Conservation (phyloP, 2,113 vertebrate genomes). For the Pseudopodoces humilis region DNA sequence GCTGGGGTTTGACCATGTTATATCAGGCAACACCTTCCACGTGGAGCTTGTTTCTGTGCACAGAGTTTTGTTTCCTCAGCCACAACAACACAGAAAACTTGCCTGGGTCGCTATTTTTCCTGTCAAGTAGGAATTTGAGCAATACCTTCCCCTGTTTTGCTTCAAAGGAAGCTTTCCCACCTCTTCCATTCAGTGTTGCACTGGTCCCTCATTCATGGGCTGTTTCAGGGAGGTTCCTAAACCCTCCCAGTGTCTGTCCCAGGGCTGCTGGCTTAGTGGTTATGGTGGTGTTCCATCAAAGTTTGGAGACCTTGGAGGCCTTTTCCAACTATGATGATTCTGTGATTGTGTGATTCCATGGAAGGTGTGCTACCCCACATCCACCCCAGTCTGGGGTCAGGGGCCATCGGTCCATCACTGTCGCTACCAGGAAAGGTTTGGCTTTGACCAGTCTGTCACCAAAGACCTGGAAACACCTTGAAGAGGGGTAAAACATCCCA, state of each 20-base stretch:
- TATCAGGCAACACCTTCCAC: not conserved
- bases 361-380: not conserved
- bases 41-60: not conserved
- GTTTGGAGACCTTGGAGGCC: not conserved
- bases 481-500: not conserved
- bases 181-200: not conserved
- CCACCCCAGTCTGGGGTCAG: not conserved
- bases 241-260: not conserved
- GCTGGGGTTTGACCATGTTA: not conserved
- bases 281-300: not conserved
- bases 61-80: not conserved
- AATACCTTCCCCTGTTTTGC: not conserved
- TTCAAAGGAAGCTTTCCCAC: not conserved
- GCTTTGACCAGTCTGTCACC: not conserved
- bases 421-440: rapidly evolving
- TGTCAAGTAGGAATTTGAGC: not conserved
- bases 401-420: rapidly evolving
- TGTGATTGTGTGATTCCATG: not conserved
- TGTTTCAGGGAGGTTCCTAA: not conserved
- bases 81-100: not conserved
- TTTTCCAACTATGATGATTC: not conserved
- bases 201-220: not conserved
- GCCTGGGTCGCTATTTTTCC: not conserved
- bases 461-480: not conserved
- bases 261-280: not conserved